These are phyloP conservation scores for Lampris incognitus DNA, from an alignment of 2,113 vertebrate genomes.

Conservation along the genomic window DNA sequence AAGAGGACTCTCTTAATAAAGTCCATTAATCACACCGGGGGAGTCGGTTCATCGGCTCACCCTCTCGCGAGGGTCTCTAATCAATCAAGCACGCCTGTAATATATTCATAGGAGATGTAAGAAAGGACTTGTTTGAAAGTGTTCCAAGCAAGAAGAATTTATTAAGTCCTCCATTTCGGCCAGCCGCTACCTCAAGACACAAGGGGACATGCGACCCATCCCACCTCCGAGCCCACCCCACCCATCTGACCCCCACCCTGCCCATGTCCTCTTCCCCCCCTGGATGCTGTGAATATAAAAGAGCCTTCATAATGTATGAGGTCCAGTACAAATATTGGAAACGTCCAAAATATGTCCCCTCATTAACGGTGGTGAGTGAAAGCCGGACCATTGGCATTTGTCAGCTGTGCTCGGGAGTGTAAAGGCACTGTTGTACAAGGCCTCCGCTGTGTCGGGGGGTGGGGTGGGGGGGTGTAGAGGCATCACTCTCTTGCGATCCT, in stretches of 20 bases:
- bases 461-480: constrained; percentile 73
- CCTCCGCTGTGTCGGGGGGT: constrained; percentile 75
- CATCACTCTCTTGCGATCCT: constrained; percentile 76
- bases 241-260: constrained; percentile 8
- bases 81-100: constrained; percentile 82
- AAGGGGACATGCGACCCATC: constrained; percentile 24
- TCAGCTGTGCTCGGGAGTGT: constrained; percentile 72
- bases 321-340: constrained; percentile 78
- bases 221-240: neutral
- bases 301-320: constrained; percentile 69
- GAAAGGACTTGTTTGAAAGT: constrained; percentile 84
- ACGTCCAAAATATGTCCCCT: constrained; percentile 80
- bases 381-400: constrained; percentile 72
- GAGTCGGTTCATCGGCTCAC: constrained; percentile 80
- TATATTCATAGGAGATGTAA: constrained; percentile 83
- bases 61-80: constrained; percentile 79
- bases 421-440: constrained; percentile 77
- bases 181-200: constrained; percentile 63
- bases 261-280: constrained; percentile 40
- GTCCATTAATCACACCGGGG: constrained; percentile 85
- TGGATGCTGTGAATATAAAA: constrained; percentile 62
- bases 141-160: constrained; percentile 84
- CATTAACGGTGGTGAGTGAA: constrained; percentile 81
- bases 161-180: constrained; percentile 80
- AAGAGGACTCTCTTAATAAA: constrained; percentile 85